phyloP scores from a whole-genome alignment of 2,888 invertebrate species.

The Cremastinae sp. region DNA sequence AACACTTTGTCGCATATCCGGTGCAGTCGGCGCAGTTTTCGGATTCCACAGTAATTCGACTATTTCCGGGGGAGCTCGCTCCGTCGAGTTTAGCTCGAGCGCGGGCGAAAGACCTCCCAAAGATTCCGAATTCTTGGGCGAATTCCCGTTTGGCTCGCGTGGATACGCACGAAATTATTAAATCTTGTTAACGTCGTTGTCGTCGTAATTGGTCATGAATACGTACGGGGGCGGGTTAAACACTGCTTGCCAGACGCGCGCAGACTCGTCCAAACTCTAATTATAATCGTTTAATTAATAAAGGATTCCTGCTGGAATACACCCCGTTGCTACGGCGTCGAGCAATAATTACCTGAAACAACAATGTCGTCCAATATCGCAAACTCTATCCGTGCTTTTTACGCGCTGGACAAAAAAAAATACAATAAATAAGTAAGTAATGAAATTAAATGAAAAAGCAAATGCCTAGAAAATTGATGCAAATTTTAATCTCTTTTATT shows the following conservation, averaged over 20 bases:
- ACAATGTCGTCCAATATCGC: too few relatives aligned
- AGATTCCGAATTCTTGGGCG: not conserved
- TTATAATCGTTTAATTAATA: slow-evolving; percentile 17
- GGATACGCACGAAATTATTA: slow-evolving; percentile 41
- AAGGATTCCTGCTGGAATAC: too few relatives aligned
- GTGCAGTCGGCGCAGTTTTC: not conserved
- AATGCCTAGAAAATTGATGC: too few relatives aligned
- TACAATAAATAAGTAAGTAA: too few relatives aligned
- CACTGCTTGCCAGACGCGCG: not conserved
- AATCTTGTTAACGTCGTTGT: slow-evolving; percentile 37
- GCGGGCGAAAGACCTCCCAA: not conserved
- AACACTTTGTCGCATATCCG: slow-evolving; percentile 2
- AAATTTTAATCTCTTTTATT: too few relatives aligned
- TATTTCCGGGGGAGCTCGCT: too few relatives aligned
- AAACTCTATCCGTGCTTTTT: too few relatives aligned
- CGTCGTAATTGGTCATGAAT: slow-evolving; percentile 30
- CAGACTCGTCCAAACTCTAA: slow-evolving; percentile 3
- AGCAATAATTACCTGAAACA: not conserved
- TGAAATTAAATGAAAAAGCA: too few relatives aligned
- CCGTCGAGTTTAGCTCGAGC: not conserved
- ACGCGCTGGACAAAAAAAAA: too few relatives aligned
- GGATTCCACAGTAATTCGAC: not conserved
- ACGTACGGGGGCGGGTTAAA: slow-evolving; percentile 11
- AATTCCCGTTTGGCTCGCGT: not conserved
- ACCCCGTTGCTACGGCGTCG: not conserved